A percentile compares a stretch with the other conserved stretches of the same genome.
Conservation (phyloP, 2,888 invertebrate species). For the Tromatobia lineatoria region DNA sequence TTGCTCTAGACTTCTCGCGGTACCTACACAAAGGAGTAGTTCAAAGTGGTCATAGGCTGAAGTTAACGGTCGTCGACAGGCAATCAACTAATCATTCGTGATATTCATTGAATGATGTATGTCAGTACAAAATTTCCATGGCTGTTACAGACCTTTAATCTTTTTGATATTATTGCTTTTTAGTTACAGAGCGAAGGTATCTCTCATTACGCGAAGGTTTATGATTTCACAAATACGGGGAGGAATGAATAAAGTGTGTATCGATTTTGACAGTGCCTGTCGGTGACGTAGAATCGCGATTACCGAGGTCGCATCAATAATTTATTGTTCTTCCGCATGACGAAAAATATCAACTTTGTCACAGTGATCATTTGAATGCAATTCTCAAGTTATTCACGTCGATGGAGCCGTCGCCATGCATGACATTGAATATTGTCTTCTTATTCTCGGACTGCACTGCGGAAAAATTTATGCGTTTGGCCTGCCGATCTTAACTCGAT, state of each 20-base stretch:
- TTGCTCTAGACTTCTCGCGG: conserved; percentile 3
- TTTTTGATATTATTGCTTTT: background rate
- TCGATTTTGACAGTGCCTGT: conserved; percentile 56
- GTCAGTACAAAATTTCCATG: background rate
- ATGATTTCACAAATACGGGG: background rate
- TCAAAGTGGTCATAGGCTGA: background rate
- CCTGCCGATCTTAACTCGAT: no score
- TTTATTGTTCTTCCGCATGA: conserved; percentile 46
- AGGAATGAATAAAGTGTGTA: conserved; percentile 31
- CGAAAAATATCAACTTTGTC: conserved; percentile 15
- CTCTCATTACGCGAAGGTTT: conserved; percentile 33
- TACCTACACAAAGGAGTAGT: background rate
- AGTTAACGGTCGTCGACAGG: background rate
- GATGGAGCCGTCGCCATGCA: no score
- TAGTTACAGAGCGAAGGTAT: background rate
- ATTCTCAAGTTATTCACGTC: background rate
- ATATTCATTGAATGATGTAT: conserved; percentile 20
- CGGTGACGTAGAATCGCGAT: conserved; percentile 38
- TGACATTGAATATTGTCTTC: no score
- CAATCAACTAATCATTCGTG: conserved; percentile 21
- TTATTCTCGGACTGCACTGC: no score
- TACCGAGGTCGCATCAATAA: conserved; percentile 62
- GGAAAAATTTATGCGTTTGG: no score
- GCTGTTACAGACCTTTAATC: conserved; percentile 26
- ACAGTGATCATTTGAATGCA: conserved; percentile 6